phyloP scores from a whole-genome alignment of 2,888 invertebrate species.

The Leptopilina syphax region DNA sequence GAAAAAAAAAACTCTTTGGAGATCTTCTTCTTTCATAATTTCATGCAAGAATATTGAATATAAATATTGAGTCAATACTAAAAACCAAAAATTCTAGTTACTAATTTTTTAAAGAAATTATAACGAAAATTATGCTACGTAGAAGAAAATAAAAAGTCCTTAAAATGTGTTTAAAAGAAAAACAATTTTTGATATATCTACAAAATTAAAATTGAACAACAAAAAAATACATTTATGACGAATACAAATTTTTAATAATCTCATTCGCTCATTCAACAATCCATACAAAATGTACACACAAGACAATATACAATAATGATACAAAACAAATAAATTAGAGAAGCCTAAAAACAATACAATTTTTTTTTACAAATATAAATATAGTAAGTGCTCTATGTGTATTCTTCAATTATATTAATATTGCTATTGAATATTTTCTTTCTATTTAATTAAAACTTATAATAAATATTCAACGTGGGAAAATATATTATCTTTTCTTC shows the following conservation, averaged over 20 bases:
- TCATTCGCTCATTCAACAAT: conserved; percentile 16
- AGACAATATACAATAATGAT: conserved; percentile 1
- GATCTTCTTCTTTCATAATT: no score
- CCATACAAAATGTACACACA: conserved; percentile 7
- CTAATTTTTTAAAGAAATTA: no score
- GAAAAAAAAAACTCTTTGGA: no score
- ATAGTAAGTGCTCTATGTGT: neutral
- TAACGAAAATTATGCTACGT: no score
- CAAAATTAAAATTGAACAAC: neutral
- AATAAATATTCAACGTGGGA: no score
- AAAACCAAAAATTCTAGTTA: no score
- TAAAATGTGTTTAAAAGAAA: neutral
- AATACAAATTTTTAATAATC: neutral
- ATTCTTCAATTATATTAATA: no score
- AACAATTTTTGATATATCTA: neutral
- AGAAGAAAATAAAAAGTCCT: neutral
- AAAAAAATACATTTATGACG: conserved; percentile 22
- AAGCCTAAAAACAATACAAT: conserved; percentile 11
- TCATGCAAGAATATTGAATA: no score
- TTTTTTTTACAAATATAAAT: conserved; percentile 7
- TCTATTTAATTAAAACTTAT: no score
- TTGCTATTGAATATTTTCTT: no score
- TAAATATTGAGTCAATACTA: no score
- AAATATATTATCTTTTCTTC: no score
- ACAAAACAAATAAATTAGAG: conserved; percentile 30